A percentile compares a stretch with the other conserved stretches of the same genome.
phyloP scores from a whole-genome alignment of 2,113 vertebrate genomes.

The Periophthalmus modestus region DNA sequence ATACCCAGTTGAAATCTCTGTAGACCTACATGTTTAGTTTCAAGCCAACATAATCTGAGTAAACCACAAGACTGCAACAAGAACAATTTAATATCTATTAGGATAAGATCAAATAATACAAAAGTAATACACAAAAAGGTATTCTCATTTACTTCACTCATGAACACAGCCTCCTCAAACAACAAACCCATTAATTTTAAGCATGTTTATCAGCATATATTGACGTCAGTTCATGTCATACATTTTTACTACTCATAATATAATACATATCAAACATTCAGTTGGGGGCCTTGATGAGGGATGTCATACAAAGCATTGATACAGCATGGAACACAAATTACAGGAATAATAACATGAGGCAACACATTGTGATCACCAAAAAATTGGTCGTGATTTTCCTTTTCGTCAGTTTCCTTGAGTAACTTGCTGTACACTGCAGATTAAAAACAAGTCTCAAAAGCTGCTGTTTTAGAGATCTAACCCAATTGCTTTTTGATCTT shows the following conservation, averaged over 20 bases:
- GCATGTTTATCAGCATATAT: constrained; percentile 58
- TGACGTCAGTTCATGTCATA: constrained; percentile 50
- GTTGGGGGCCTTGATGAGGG: constrained; percentile 9
- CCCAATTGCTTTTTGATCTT: background rate
- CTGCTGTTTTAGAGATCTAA: background rate
- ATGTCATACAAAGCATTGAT: constrained; percentile 59
- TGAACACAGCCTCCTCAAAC: constrained; percentile 48
- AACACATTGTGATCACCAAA: background rate
- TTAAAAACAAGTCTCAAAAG: background rate
- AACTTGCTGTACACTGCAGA: background rate
- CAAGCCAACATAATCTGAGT: constrained; percentile 1
- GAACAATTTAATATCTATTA: constrained; percentile 75
- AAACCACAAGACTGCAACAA: constrained; percentile 59
- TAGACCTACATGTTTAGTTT: background rate
- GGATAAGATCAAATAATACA: constrained; percentile 74
- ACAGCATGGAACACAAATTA: constrained; percentile 37
- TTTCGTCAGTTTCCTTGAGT: background rate
- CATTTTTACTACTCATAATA: constrained; percentile 64
- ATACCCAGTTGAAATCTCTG: background rate
- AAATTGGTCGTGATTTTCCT: background rate
- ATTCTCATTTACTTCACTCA: constrained; percentile 41
- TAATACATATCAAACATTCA: constrained; percentile 70
- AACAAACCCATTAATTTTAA: constrained; percentile 31
- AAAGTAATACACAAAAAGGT: constrained; percentile 75
- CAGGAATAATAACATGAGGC: constrained; percentile 3